Evolutionary conservation across 2,113 vertebrate species (phyloP).

Genomic region (Lepus europaeus): DNA sequence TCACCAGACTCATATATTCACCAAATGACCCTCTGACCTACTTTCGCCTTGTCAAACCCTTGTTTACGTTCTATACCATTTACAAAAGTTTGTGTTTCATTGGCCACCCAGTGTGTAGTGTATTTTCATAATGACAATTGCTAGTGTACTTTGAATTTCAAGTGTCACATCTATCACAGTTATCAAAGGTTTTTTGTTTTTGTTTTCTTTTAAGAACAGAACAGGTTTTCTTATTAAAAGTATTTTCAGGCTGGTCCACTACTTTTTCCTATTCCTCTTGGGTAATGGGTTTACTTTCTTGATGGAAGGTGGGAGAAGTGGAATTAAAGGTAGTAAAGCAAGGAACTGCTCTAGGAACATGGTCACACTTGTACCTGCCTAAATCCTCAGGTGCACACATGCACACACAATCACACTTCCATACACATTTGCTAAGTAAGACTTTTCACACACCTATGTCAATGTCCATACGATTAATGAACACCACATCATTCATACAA

Average conservation of each 20-base stretch:
- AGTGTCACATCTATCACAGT: neutral
- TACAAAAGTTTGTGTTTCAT: neutral
- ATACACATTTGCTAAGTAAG: neutral
- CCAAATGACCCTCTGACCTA: neutral
- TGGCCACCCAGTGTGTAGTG: neutral
- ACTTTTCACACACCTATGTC: neutral
- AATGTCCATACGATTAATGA: neutral
- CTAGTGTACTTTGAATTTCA: constrained; percentile 25
- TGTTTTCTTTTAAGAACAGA: neutral
- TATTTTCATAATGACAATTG: constrained; percentile 4
- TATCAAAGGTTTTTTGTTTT: neutral
- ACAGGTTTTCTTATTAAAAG: neutral
- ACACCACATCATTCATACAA: neutral
- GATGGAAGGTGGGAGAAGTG: neutral
- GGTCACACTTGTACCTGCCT: neutral
- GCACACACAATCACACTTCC: neutral
- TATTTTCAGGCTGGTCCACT: constrained; percentile 18
- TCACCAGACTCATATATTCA: neutral
- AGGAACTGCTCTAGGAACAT: neutral
- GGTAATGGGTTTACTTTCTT: neutral
- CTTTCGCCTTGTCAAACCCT: neutral
- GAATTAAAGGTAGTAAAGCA: neutral
- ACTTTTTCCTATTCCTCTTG: neutral
- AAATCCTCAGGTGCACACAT: neutral
- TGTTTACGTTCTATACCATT: neutral